Conservation (phyloP, 2,797 vertebrate species). For the Pyrocephalus nanus region DNA sequence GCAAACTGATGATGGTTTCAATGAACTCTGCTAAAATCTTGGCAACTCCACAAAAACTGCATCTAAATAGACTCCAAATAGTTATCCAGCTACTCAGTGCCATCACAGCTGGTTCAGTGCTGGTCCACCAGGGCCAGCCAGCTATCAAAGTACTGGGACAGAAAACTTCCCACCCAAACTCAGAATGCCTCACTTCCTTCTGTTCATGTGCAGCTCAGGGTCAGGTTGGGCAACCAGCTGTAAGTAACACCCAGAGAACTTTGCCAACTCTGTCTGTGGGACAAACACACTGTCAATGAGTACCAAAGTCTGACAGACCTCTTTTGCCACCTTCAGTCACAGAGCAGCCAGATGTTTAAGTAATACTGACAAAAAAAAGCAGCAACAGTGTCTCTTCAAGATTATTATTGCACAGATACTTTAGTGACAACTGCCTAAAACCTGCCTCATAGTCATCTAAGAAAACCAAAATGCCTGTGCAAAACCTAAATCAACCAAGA, state of each 20-base stretch:
- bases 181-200: not conserved
- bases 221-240: not conserved
- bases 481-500: not conserved
- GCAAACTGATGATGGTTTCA: not conserved
- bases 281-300: not conserved
- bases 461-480: not conserved
- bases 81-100: not conserved
- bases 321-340: not conserved
- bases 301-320: not conserved
- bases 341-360: not conserved
- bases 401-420: not conserved
- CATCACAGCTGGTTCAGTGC: not conserved
- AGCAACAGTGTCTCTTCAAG: not conserved
- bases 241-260: not conserved
- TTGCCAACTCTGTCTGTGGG: not conserved
- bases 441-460: not conserved
- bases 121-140: not conserved
- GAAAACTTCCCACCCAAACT: not conserved
- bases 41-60: not conserved
- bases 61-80: not conserved
- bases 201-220: not conserved
- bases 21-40: not conserved
- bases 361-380: not conserved
- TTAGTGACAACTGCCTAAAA: not conserved
- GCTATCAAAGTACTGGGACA: not conserved